A percentile compares a stretch with the other conserved stretches of the same genome.
Evolutionary conservation across 2,888 invertebrate species (phyloP).

Genomic region (Ephialtes manifestator): DNA sequence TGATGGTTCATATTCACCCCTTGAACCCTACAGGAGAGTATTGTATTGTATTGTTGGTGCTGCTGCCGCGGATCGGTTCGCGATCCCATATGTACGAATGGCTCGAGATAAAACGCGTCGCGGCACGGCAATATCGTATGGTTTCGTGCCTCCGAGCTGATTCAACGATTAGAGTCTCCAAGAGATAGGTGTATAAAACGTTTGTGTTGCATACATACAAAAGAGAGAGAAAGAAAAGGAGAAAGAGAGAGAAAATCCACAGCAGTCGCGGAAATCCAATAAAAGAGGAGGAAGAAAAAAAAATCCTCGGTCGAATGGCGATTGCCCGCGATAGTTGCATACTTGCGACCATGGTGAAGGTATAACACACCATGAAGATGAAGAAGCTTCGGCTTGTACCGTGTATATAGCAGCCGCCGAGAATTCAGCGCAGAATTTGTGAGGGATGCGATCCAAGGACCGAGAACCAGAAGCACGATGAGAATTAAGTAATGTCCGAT

Average conservation of each 20-base stretch:
- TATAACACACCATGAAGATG: conserved; percentile 45
- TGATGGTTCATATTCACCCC: conserved; percentile 23
- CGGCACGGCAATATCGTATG: conserved; percentile 62
- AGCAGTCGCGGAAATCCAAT: conserved; percentile 43
- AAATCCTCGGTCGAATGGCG: conserved; percentile 53
- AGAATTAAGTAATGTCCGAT: too few relatives aligned
- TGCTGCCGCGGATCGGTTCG: conserved; percentile 40
- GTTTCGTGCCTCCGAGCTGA: conserved; percentile 68
- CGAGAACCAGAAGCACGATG: too few relatives aligned
- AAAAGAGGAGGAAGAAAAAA: conserved; percentile 27
- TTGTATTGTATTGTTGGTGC: conserved; percentile 23
- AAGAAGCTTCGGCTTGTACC: conserved; percentile 49
- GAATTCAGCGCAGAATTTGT: conserved; percentile 66
- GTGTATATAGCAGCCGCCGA: conserved; percentile 9
- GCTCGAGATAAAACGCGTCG: conserved; percentile 55
- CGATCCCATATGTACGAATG: conserved; percentile 54
- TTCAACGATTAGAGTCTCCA: conserved; percentile 67
- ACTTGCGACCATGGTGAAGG: conserved; percentile 48
- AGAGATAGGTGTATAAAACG: conserved; percentile 42
- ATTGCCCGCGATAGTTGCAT: conserved; percentile 69
- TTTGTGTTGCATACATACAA: conserved; percentile 7
- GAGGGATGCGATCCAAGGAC: conserved; percentile 32
- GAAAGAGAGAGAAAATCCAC: conserved; percentile 1
- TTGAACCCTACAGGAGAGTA: neutral
- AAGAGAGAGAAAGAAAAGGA: conserved; percentile 5